Evolutionary conservation across 1,140 invertebrate species (phyloP), one percentile per base, ranked within the genome.

Genomic region (roundworm (Caenorhabditis elegans)): DNA sequence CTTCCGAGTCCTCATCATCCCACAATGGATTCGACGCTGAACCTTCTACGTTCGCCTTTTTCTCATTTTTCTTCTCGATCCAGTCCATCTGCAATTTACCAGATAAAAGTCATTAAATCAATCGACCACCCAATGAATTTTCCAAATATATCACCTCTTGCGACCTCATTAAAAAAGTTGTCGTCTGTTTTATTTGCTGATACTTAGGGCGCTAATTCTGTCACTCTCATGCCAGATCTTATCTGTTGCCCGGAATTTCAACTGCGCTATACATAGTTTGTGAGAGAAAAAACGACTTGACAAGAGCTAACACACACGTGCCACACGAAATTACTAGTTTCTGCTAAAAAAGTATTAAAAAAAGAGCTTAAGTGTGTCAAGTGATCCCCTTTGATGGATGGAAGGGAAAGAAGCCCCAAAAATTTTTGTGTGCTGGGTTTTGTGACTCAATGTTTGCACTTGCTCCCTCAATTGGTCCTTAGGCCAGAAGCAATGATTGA

Each of bases 321-420:
- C 34, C 34, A 70, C 10, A 31, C 60, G n/a, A 70, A 70, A 70
- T 70, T 36, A 70, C 60, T 70, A 39, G 60, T 70, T 70, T 60
- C 60, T 19, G 8, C n/a, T n/a, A 11, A 17, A n/a, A 26, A 55
- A 55, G 51, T 19, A 49, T 17, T 2, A 17, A 60, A 60, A 55
- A 70, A 36, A 70, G 60, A 70, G 60, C 60, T 70, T 39, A 70
- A 70, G 60, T 70, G 60, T 70, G 60, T 70, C 60, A 70, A 70
- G 34, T 70, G 60, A 39, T 70, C 60, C 60, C 60, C 28, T 4
- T 70, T 70, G 60, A 70, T 70, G 60, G 60, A 70, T 70, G 60
- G 60, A 70, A 70, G 60, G 60, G 60, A 60, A 22, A 60, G 28
- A 19, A 13, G 34, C 22, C 24, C 26, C 19, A 70, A 70, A 39